Percentiles rank a stretch among this genome's conserved stretches.
These are phyloP conservation scores for Dyspetes luteomarginatus DNA, from an alignment of 2,888 invertebrate species.

Conservation along the genomic window DNA sequence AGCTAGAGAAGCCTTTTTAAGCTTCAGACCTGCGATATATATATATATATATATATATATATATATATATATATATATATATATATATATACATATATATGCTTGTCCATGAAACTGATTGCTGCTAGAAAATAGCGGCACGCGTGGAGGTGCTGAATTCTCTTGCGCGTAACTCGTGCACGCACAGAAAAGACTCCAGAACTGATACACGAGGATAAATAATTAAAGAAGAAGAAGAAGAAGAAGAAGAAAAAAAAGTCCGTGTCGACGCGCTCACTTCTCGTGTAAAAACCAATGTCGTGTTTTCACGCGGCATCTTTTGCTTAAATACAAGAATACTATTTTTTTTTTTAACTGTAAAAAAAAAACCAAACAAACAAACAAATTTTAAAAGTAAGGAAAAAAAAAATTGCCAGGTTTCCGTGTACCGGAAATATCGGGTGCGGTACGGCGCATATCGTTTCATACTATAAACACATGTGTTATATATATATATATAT, in stretches of 20 bases:
- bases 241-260: conserved; percentile 46
- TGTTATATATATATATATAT: no score
- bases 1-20: no score
- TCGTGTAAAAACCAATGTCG: neutral
- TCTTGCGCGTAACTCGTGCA: conserved; percentile 24
- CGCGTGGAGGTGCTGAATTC: conserved; percentile 50
- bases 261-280: conserved; percentile 26
- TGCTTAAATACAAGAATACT: no score
- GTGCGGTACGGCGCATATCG: conserved; percentile 2
- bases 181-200: conserved; percentile 24
- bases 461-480: no score
- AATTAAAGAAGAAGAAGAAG: conserved; percentile 39
- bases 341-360: neutral
- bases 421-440: conserved; percentile 52
- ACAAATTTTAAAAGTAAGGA: neutral
- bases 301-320: no score
- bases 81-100: no score
- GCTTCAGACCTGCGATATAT: no score
- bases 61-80: no score
- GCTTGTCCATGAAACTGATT: no score
- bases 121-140: no score
- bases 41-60: no score
- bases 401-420: conserved; percentile 34
- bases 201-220: conserved; percentile 21
- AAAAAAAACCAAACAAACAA: neutral